A percentile compares a stretch with the other conserved stretches of the same genome.
Conservation (phyloP, 2,797 vertebrate genomes). For the Ptychadena robeensis region DNA sequence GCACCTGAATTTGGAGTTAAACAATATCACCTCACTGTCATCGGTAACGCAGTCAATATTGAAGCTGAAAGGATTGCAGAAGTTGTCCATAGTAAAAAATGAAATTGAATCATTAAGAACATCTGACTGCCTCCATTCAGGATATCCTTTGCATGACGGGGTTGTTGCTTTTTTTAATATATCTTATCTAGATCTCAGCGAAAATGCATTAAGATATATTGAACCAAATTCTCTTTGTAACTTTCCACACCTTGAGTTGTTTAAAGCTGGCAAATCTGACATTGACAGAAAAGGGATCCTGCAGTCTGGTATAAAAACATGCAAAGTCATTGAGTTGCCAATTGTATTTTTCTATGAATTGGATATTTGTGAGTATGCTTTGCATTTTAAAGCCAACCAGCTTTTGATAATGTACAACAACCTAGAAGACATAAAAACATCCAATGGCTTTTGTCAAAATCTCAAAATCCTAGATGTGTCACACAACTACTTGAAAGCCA, state of each 20-base stretch:
- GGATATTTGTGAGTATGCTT: background rate
- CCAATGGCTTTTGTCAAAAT: background rate
- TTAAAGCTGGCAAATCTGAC: background rate
- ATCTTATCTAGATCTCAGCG: background rate
- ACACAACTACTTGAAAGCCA: background rate
- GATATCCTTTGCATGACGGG: background rate
- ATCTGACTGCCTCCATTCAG: background rate
- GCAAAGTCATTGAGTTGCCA: background rate
- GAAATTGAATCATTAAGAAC: background rate
- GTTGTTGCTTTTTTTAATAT: background rate
- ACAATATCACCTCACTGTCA: background rate
- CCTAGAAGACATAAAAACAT: background rate
- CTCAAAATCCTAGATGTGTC: conserved; percentile 6
- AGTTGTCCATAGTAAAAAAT: conserved; percentile 14
- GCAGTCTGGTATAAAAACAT: background rate
- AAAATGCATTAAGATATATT: background rate
- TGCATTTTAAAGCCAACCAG: background rate
- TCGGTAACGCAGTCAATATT: background rate
- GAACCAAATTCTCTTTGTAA: conserved; percentile 20
- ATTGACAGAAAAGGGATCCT: too few species aligned
- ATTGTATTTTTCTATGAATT: background rate
- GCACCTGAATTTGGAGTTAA: background rate
- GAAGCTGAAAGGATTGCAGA: background rate
- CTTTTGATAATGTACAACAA: background rate
- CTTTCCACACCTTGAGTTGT: conserved; percentile 2